Evolutionary conservation across 2,113 vertebrate species (phyloP).

Genomic region (Vulpes ferrilata): DNA sequence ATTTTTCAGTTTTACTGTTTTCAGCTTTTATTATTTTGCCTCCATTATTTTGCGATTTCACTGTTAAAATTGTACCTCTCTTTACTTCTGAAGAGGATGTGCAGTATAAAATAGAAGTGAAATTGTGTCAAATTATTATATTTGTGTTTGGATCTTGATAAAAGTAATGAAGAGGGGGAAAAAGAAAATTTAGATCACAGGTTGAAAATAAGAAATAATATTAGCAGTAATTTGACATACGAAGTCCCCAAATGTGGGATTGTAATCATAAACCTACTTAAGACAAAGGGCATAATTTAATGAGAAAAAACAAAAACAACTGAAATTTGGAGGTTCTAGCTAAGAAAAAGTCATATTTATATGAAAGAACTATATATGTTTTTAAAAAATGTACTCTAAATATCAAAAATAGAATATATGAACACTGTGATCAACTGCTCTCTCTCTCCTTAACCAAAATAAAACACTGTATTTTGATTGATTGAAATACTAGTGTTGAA

Average conservation of each 20-base stretch:
- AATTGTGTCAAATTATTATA: background rate
- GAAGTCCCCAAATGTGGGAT: background rate
- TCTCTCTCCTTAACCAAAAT: background rate
- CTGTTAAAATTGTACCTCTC: background rate
- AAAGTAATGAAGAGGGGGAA: background rate
- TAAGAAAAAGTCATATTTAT: background rate
- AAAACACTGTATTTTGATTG: background rate
- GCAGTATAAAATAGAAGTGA: background rate
- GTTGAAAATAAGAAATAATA: background rate
- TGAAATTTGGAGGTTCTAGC: background rate
- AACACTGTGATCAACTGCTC: background rate
- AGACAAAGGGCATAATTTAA: background rate
- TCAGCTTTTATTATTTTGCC: background rate
- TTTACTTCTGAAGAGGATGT: background rate
- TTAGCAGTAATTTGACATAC: background rate
- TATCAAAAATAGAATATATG: background rate
- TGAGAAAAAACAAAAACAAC: background rate
- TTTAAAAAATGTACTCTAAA: background rate
- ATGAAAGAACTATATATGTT: background rate
- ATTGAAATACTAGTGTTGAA: background rate
- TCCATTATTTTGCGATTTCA: background rate
- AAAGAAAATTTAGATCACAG: background rate
- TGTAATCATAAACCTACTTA: background rate
- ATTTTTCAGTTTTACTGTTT: background rate
- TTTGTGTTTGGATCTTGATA: background rate